Percentiles rank a stretch among this genome's conserved stretches.
These are phyloP conservation scores for Cartodere bifasciata DNA, from an alignment of 2,888 invertebrate species.

Conservation along the genomic window DNA sequence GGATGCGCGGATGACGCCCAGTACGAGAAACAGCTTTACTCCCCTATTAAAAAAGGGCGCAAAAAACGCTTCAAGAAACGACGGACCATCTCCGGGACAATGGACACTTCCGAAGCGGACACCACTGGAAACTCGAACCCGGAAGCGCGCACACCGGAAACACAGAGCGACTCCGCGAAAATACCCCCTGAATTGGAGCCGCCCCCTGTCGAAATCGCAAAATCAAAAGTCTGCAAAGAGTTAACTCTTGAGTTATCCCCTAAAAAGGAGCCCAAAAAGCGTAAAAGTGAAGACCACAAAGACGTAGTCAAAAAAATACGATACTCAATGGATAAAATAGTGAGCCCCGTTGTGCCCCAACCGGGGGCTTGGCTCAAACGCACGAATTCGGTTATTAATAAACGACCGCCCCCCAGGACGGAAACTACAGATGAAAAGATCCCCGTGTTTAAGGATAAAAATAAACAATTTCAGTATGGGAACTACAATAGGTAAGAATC, in stretches of 20 bases:
- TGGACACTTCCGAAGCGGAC: conserved; percentile 23
- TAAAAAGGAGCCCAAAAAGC: conserved; percentile 42
- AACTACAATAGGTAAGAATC: conserved; percentile 83
- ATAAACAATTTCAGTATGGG: conserved; percentile 80
- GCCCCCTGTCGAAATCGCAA: conserved; percentile 23
- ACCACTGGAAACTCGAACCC: conserved; percentile 37
- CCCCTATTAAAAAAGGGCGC: conserved; percentile 46
- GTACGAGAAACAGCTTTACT: conserved; percentile 67
- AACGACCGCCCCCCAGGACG: conserved; percentile 33
- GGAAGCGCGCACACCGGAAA: conserved; percentile 37
- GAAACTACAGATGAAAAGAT: conserved; percentile 35
- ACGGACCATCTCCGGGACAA: conserved; percentile 36
- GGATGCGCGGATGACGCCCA: conserved; percentile 69
- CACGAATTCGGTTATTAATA: conserved; percentile 28
- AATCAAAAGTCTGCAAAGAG: conserved; percentile 17
- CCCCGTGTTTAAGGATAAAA: conserved; percentile 61
- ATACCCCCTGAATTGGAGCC: conserved; percentile 28
- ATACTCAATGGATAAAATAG: conserved; percentile 73
- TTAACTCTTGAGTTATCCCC: conserved; percentile 25
- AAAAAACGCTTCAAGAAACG: conserved; percentile 55
- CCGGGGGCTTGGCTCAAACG: conserved; percentile 71
- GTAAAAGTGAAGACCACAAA: conserved; percentile 42
- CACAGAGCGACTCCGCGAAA: conserved; percentile 31
- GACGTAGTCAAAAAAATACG: conserved; percentile 48
- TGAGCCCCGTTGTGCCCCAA: conserved; percentile 83